Base-by-base conservation (phyloP, 2,797 vertebrate genomes). In the Propithecus perrieri region DNA sequence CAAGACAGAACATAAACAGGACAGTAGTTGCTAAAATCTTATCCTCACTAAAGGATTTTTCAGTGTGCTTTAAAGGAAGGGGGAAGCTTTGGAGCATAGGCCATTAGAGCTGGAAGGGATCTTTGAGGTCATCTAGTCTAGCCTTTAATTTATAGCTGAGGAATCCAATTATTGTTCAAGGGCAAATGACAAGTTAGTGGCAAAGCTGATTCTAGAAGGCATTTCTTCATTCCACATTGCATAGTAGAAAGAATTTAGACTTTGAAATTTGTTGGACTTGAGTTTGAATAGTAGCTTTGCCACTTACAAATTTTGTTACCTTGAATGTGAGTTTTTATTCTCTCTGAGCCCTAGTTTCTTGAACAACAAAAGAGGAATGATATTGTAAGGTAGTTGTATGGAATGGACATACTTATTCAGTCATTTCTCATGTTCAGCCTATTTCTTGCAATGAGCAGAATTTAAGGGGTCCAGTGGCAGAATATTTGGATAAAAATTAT, bases 41-140 rank as follows among this genome's bases (percentile, higher is more conserved):
- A 46, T 93, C 63, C 57, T 59, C 33, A 8, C 7, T 30, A 4
- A 33, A 90, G 85, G n/a, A 17, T 9, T 84, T 91, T 13, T 30
- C 53, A n/a, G 4, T 8, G 11, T 80, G 35, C 78, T 50, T 41
- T 41, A 41, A 55, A n/a, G 84, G 65, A 43, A 80, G 5, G 30
- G 33, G 76, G 93, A 69, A 13, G 26, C 89, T 85, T 94, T 74
- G 61, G 74, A 97, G 79, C 78, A 20, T 65, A 53, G 78, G 86
- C 50, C 26, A 1, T 28, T 48, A 28, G 57, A 67, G 35, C 35
- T 53, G 30, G 53, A 95, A 50, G 86, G 65, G 57, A 43, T 55
- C 38, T 75, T 89, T 38, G 22, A 67, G 81, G 89, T 67, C 35
- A 2, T 13, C 85, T 76, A 4, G 50, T 57, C 43, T 50, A 85